Percentiles rank a stretch among this genome's conserved stretches.
Conservation (phyloP, 2,888 invertebrate species). For the Parascotia fuliginaria region DNA sequence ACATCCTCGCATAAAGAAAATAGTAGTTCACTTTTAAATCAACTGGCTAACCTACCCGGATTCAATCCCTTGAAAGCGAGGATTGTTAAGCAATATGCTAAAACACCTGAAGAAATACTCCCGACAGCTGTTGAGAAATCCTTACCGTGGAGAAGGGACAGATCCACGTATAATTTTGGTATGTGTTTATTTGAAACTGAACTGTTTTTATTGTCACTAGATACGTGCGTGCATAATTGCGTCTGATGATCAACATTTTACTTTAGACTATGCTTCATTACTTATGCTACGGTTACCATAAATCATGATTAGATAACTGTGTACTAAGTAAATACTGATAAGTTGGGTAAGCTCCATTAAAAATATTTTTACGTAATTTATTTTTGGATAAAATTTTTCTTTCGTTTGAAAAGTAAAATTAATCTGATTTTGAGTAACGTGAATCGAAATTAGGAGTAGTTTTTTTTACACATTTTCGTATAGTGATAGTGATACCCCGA, state of each 20-base stretch:
- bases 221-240: conserved; percentile 49
- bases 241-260: conserved; percentile 61
- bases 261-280: conserved; percentile 34
- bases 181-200: conserved; percentile 78
- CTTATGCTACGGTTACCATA: conserved; percentile 31
- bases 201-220: conserved; percentile 53
- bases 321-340: too few species aligned
- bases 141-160: conserved; percentile 94
- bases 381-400: too few species aligned
- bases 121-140: conserved; percentile 92
- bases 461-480: conserved; percentile 2
- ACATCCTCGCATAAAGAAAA: conserved; percentile 87
- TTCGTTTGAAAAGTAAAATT: too few species aligned
- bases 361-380: too few species aligned
- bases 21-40: conserved; percentile 89
- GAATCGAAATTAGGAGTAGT: neutral
- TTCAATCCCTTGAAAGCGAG: conserved; percentile 89
- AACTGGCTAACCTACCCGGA: conserved; percentile 89
- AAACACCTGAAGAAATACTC: conserved; percentile 87
- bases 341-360: neutral
- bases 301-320: conserved; percentile 32
- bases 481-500: conserved; percentile 14
- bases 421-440: conserved; percentile 14
- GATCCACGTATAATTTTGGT: conserved; percentile 90
- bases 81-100: conserved; percentile 89